A percentile compares a stretch with the other conserved stretches of the same genome.
Evolutionary conservation across 1,140 invertebrate species (phyloP).

Genomic region (Eumaeus atala): DNA sequence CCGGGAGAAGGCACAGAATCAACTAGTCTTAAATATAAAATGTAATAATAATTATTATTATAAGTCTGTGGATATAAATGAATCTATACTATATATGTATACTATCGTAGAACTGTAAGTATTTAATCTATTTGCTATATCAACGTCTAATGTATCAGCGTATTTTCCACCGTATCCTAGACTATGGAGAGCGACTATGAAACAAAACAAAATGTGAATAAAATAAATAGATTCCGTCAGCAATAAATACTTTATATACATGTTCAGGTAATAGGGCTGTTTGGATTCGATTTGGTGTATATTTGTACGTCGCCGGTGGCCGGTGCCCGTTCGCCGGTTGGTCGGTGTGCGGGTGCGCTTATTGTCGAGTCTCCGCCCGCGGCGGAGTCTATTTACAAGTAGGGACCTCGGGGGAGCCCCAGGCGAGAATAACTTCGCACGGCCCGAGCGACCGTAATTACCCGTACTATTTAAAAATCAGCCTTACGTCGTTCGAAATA

Average conservation of each 20-base stretch:
- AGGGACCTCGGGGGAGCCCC: slow-evolving; percentile 17
- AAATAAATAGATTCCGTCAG: slow-evolving; percentile 45
- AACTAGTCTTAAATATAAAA: no score
- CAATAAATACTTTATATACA: slow-evolving; percentile 42
- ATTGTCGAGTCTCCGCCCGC: slow-evolving; percentile 50
- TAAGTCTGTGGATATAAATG: no score
- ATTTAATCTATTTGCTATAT: no score
- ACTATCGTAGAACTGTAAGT: no score
- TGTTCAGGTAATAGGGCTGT: slow-evolving; percentile 33
- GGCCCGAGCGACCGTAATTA: slow-evolving; percentile 29
- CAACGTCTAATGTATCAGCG: no score
- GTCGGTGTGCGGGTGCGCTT: slow-evolving; percentile 17
- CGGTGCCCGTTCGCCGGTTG: slow-evolving; percentile 20
- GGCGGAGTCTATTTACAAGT: slow-evolving; percentile 33
- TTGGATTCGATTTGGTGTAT: slow-evolving; percentile 62
- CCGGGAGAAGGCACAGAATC: no score
- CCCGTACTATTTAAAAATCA: slow-evolving; percentile 59
- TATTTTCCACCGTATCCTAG: slow-evolving; percentile 1
- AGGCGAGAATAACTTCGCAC: slow-evolving; percentile 50
- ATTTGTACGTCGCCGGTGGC: slow-evolving; percentile 63
- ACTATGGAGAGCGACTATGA: slow-evolving; percentile 32
- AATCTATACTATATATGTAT: no score
- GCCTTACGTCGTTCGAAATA: slow-evolving; percentile 54
- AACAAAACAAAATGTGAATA: slow-evolving; percentile 35
- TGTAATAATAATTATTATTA: no score